A percentile compares a stretch with the other conserved stretches of the same genome.
Conservation (phyloP, 2,797 vertebrate genomes). For the Hydrophis major region DNA sequence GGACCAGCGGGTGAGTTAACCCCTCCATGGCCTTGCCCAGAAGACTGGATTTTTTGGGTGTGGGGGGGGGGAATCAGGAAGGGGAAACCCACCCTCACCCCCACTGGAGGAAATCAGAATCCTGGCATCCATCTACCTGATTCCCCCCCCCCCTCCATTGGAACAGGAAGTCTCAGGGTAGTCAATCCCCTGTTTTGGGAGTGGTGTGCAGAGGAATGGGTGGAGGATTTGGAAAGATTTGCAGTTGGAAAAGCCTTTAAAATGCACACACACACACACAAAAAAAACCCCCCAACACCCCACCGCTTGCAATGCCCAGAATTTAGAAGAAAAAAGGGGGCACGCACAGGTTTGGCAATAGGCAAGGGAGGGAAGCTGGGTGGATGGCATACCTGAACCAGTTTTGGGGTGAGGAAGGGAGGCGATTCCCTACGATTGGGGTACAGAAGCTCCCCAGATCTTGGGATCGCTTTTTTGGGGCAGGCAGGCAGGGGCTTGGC, state of each 20-base stretch:
- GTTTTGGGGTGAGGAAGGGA: not conserved
- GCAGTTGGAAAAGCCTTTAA: not conserved
- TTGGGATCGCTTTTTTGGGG: not conserved
- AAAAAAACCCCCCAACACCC: not conserved
- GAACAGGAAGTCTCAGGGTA: accelerated
- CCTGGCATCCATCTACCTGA: not conserved
- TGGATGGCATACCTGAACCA: not conserved
- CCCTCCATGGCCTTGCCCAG: accelerated
- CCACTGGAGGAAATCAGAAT: not conserved
- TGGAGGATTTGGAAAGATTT: not conserved
- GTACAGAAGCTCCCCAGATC: not conserved
- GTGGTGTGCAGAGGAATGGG: not conserved
- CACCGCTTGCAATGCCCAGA: not conserved
- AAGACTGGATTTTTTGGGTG: not conserved
- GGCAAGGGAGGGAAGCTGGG: not conserved
- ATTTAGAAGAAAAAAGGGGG: not conserved
- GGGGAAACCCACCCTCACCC: too few species aligned
- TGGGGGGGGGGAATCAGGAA: not conserved
- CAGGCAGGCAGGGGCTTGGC: too few species aligned
- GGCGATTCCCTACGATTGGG: not conserved
- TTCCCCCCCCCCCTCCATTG: accelerated
- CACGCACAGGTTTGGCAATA: not conserved
- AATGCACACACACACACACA: not conserved
- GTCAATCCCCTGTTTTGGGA: not conserved
- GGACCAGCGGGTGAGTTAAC: not conserved